These are phyloP conservation scores for Ophioninae sp. DNA, from an alignment of 2,888 invertebrate species.

Conservation along the genomic window DNA sequence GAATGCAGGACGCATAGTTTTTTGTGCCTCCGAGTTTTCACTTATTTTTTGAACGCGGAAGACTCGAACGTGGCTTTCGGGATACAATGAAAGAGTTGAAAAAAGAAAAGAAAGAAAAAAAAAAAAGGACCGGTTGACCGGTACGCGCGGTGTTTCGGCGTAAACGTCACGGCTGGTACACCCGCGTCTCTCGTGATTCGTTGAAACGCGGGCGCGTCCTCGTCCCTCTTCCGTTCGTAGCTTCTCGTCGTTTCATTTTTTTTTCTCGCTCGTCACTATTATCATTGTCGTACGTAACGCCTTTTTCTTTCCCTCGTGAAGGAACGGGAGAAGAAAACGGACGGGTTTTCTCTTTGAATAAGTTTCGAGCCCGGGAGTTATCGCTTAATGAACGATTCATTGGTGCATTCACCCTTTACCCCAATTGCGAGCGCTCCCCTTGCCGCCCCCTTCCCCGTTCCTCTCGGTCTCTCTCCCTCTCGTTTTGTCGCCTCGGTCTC, in stretches of 20 bases:
- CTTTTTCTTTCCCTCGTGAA: not conserved
- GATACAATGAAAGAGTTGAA: not conserved
- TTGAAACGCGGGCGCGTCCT: not conserved
- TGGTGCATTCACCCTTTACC: conserved; percentile 20
- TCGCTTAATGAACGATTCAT: not conserved
- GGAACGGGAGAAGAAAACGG: not conserved
- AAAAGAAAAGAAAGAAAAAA: not conserved
- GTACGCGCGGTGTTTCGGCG: not conserved
- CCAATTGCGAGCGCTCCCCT: conserved; percentile 2
- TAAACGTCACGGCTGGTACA: not conserved
- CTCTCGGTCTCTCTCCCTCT: not conserved
- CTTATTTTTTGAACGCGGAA: not conserved
- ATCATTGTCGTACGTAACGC: not conserved
- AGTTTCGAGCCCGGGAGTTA: not conserved
- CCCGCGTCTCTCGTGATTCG: not conserved
- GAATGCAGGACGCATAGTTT: not conserved
- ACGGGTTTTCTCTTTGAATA: not conserved
- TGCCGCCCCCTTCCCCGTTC: not conserved
- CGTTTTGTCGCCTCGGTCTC: conserved; percentile 25
- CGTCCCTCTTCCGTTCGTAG: not conserved
- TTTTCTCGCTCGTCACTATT: not conserved
- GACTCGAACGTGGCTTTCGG: not conserved
- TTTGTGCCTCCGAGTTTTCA: not conserved
- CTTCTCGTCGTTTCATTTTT: not conserved
- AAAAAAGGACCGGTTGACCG: not conserved